Evolutionary conservation across 2,113 vertebrate species (phyloP), one percentile per base, ranked within the genome.

Genomic region (Craseonycteris thonglongyai): DNA sequence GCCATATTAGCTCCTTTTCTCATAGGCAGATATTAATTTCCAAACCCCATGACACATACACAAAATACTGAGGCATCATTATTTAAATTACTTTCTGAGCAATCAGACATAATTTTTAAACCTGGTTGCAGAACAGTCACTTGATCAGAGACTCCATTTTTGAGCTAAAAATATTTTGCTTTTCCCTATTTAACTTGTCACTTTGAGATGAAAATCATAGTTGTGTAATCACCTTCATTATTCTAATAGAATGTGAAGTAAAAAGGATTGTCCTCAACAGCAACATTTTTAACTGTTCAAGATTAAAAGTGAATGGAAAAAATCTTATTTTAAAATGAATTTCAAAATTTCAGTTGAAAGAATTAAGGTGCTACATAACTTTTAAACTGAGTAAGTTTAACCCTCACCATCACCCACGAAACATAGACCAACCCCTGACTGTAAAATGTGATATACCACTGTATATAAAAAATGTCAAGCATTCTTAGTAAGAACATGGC

Each of bases 321-420:
- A 58, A 90, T 18, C 12, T 24, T 69, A 24, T n/a, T 92, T 95
- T 94, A 82, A 85, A 94, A 79, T 72, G 1, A 51, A 84, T 82
- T 90, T 75, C 13, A 79, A 94, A 93, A 90, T 76, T 5, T 66
- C 49, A 74, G 4, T 26, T 63, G 33, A 87, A 72, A 79, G 30
- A 79, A 79, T 59, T 40, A 58, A 72, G 26, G 13, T 63, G 28
- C 40, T 66, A 45, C 47, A 76, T 58, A 78, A 58, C 3, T 68
- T 87, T 18, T 33, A 38, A n/a, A 72, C 26, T 84, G 69, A 72
- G 35, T 49, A 78, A 85, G 13, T 84, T 71, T 71, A 61, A 47
- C 33, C 5, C 30, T 83, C 9, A 72, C 54, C 21, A 69, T 5
- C 0, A 35, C 9, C 14, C 35, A 87, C 16, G 30, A 88, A 94